Base-by-base conservation (phyloP, 2,797 vertebrate species). In the Knipowitschia caucasica region DNA sequence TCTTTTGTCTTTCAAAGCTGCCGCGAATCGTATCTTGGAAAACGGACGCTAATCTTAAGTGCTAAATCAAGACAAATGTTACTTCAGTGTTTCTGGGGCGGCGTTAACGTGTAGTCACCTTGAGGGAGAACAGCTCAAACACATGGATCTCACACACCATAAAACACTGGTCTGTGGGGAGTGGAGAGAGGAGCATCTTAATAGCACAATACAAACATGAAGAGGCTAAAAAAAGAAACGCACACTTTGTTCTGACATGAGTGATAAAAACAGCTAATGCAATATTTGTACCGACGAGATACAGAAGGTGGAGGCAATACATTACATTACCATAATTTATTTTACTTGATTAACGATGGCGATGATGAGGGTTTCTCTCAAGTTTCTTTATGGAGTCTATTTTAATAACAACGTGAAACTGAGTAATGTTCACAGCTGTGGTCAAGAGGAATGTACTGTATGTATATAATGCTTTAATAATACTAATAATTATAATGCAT, bases 101-200 rank as follows among this genome's bases (percentile, higher is more conserved):
- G 55, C 56, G 64, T 67, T 66, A 83, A 77, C 74, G 71, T 68
- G 65, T 59, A 62, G 77, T 81, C 82, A 85, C 80, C 78, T 87
- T 84, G 80, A 86, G 75, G 78, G 78, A 79, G 71, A 78, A 79
- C 67, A 75, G 64, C 52, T 60, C 59, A 72, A 80, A 64, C 2
- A 33, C 74, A 85, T 74, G 85, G 83, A 84, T 88, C 81, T 82
- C 4, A 18, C 55, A 18, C 55, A 59, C 65, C 73, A 69, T 82
- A 82, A 85, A 78, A 66, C 60, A 55, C 62, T 55, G 44, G 45
- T 80, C 71, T 61, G 39, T 12, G 67, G 80, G 84, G 72, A 80
- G 77, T 50, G 53, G 50, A 66, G 50, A 51, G 2, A 27, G 24
- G 8, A 17, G 27, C 63, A 76, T 69, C 62, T 60, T 68, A 69